phyloP scores from a whole-genome alignment of 1,140 invertebrate species.

The Drosophila suzukii region DNA sequence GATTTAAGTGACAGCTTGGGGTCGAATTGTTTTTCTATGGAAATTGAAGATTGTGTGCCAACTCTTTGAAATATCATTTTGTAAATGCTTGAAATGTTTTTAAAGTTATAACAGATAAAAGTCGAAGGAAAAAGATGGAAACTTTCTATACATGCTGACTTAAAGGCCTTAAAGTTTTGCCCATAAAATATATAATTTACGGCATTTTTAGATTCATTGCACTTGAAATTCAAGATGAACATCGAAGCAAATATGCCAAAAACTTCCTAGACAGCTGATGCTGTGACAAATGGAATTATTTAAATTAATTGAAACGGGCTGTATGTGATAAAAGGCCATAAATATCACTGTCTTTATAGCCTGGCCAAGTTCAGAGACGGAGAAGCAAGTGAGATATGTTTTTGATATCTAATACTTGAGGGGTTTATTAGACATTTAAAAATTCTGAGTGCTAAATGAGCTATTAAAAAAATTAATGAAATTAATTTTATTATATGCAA shows the following conservation, averaged over 20 bases:
- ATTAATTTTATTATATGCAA: background rate
- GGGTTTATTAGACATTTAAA: background rate
- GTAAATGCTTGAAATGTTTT: slow-evolving; percentile 18
- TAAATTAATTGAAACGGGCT: slow-evolving; percentile 51
- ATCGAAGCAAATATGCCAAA: slow-evolving; percentile 38
- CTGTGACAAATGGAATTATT: slow-evolving; percentile 56
- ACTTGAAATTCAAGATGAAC: slow-evolving; percentile 40
- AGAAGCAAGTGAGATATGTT: slow-evolving; percentile 13
- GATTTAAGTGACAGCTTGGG: slow-evolving; percentile 31
- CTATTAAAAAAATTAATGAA: too few species aligned
- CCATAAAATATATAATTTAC: slow-evolving; percentile 42
- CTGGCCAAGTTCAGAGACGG: slow-evolving; percentile 44
- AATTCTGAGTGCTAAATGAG: too few species aligned
- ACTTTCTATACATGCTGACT: slow-evolving; percentile 27
- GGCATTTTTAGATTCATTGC: slow-evolving; percentile 26
- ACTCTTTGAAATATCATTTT: slow-evolving; percentile 1
- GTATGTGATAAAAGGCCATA: slow-evolving; percentile 48
- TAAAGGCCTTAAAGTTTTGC: background rate
- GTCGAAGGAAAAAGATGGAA: slow-evolving; percentile 5
- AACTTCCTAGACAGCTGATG: slow-evolving; percentile 55
- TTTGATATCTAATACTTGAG: slow-evolving; percentile 6
- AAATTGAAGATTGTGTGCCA: slow-evolving; percentile 18
- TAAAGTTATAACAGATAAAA: slow-evolving; percentile 1
- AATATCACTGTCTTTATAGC: slow-evolving; percentile 48
- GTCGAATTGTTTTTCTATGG: slow-evolving; percentile 38